Conservation (phyloP, 2,113 vertebrate genomes). For the Carettochelys insculpta region DNA sequence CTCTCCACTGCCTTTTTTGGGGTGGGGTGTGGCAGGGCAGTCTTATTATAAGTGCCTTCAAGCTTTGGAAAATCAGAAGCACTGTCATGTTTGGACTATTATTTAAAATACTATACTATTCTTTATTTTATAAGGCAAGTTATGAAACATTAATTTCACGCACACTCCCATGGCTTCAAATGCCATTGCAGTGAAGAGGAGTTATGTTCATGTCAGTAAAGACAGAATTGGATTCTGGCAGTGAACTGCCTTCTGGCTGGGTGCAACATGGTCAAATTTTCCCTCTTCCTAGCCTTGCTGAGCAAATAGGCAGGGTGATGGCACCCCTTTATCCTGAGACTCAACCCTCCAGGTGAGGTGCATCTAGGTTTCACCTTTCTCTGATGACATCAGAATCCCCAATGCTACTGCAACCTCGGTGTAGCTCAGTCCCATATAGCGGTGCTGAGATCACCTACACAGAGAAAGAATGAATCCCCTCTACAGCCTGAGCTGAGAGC, state of each 20-base stretch:
- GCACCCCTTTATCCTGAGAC: background rate
- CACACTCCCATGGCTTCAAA: background rate
- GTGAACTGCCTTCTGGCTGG: too few species aligned
- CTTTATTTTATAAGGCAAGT: background rate
- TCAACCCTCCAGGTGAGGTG: background rate
- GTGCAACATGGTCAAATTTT: background rate
- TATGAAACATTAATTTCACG: background rate
- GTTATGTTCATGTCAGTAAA: constrained; percentile 19
- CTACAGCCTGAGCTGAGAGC: too few species aligned
- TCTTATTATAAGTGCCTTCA: background rate
- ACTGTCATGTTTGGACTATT: rapidly evolving
- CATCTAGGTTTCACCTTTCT: background rate
- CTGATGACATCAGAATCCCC: background rate
- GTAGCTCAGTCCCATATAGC: too few species aligned
- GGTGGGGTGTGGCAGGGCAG: too few species aligned
- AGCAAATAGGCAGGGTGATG: background rate
- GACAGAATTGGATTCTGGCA: background rate
- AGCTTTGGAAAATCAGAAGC: rapidly evolving
- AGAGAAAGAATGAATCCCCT: too few species aligned
- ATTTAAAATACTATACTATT: rapidly evolving
- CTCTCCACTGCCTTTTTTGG: too few species aligned
- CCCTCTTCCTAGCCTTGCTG: background rate
- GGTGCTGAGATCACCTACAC: too few species aligned
- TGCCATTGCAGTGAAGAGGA: background rate
- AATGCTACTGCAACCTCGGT: too few species aligned